Base-by-base conservation (phyloP, 2,797 vertebrate genomes). In the Syngnathus rostellatus region DNA sequence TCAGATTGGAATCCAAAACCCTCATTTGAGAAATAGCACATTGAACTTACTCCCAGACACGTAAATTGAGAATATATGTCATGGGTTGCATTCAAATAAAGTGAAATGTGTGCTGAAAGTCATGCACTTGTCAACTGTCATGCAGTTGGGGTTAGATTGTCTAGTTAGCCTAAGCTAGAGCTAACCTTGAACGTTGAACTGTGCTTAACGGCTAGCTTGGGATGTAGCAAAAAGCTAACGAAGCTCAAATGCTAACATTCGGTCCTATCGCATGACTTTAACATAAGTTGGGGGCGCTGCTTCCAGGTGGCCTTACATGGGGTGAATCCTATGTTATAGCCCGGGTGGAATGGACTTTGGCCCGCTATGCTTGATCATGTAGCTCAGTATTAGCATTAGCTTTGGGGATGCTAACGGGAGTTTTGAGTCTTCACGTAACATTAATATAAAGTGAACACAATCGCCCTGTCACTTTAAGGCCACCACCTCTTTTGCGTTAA, bases 391-490 rank as follows among this genome's bases (percentile, higher is more conserved):
- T 62, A 62, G 60, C 60, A 45, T 62, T 45, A 62, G 48, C 46
- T 8, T 21, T 12, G 3, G 17, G 31, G 37, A 46, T 39, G 46
- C 43, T 40, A 64, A 40, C 63, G 17, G 11, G 21, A 9, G 54
- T 69, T 77, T 75, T 63, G 72, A 77, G 39, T 61, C 79, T 72
- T 70, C 75, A 67, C 71, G 51, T 73, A 64, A 68, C 77, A 76
- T 83, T 88, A 87, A 83, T 86, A 79, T 83, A 81, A 85, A 84
- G 83, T 77, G 85, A 87, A 87, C 75, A 86, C 81, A 81, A 73
- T 70, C 89, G 85, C 74, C 72, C 89, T 91, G 91, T 89, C 86
- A 86, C 90, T 92, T 92, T 92, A 91, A 92, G 90, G 86, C 87
- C 89, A 81, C 83, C 85, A 84, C 87, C 84, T 88, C 80, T 75